phyloP scores from a whole-genome alignment of 2,113 vertebrate genomes.

The Quiscalus mexicanus region DNA sequence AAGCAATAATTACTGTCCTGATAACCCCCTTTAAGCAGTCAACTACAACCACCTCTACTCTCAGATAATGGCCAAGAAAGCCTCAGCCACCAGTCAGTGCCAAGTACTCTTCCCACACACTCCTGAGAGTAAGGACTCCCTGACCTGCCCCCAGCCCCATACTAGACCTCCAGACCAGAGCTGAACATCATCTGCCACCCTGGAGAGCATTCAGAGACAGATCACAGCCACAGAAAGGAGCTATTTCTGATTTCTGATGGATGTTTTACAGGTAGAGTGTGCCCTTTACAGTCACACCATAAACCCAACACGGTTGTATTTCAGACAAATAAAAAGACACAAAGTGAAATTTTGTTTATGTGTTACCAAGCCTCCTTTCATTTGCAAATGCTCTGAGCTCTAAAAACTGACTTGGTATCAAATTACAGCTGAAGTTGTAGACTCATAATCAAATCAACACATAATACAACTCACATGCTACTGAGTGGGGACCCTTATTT shows the following conservation, averaged over 20 bases:
- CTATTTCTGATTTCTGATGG: background rate
- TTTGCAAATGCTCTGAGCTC: background rate
- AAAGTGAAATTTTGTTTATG: background rate
- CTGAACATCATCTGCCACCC: background rate
- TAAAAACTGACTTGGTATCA: background rate
- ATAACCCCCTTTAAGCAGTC: background rate
- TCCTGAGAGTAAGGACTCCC: background rate
- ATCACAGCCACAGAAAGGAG: background rate
- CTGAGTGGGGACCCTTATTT: background rate
- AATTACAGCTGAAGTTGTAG: background rate
- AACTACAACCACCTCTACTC: background rate
- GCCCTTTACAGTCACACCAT: background rate
- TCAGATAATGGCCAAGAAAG: background rate
- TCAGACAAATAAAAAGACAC: background rate
- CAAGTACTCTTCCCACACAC: background rate
- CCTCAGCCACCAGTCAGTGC: background rate
- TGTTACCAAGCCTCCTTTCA: background rate
- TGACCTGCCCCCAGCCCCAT: background rate
- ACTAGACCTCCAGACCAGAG: background rate
- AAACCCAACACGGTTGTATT: background rate
- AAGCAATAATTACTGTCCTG: background rate
- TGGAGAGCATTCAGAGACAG: background rate
- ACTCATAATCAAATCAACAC: background rate
- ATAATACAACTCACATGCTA: background rate
- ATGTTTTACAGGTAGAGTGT: background rate